Evolutionary conservation across 2,113 vertebrate species (phyloP), one percentile per base, ranked within the genome.

Genomic region (Rafetus swinhoei): DNA sequence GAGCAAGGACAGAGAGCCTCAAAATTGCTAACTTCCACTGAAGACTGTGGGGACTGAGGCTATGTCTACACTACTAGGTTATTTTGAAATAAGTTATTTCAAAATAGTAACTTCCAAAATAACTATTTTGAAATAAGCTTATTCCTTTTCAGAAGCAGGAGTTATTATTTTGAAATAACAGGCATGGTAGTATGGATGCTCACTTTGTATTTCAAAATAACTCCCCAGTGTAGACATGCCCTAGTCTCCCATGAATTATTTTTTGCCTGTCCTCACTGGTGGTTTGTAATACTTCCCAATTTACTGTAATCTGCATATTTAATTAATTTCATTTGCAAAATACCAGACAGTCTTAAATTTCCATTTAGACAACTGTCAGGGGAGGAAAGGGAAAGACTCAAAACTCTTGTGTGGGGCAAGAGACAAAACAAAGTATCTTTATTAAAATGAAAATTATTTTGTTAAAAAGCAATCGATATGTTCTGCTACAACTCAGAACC

Each of bases 271-370:
- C 92, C 74, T 95, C 81, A 90, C 62, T 72, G 39, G 52, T 89
- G 45, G n/a, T 90, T 74, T 93, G 45, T 79, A 92, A 50, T 69
- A 95, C 25, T 86, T 87, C 56, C 29, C 25, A 80, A 86, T 86
- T 95, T 88, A 76, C 45, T 88, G 84, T 93, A 86, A 94, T 81
- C 85, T 18, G 19, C 80, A 89, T 62, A 87, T 29, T 53, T 90
- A 81, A 94, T 94, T 93, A 88, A 89, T 88, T 95, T 95, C 80
- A 87, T 95, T 94, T 88, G 54, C 65, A 82, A 86, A 93, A 11
- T 87, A 56, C 79, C 92, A 80, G 52, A 18, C 19, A 69, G 54
- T 65, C 82, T 84, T 69, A 85, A 80, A 82, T 54, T 80, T 86
- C 93, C 81, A 45, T 79, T 55, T 54, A 88, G 59, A 54, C 22